These are phyloP conservation scores for Drosophila mimetica DNA, from an alignment of 2,888 invertebrate genomes.

Conservation along the genomic window DNA sequence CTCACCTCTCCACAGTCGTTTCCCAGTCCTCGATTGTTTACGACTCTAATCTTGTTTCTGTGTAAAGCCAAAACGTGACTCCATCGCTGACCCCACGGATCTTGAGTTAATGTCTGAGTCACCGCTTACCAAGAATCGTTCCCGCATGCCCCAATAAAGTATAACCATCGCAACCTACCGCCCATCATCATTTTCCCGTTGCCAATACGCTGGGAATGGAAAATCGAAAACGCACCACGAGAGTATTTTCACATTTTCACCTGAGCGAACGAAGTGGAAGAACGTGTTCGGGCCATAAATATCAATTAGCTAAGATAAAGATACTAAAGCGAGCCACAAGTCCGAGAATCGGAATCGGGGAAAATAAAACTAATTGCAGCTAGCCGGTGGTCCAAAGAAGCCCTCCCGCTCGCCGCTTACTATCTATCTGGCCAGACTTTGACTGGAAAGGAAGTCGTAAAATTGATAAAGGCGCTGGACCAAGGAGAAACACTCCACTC, in stretches of 20 bases:
- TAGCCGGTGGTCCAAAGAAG: slow-evolving; percentile 39
- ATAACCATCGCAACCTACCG: slow-evolving; percentile 23
- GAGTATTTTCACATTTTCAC: slow-evolving; percentile 42
- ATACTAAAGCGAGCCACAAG: slow-evolving; percentile 45
- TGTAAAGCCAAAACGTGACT: slow-evolving; percentile 41
- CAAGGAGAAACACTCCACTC: slow-evolving; percentile 46
- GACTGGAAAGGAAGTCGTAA: slow-evolving; percentile 71
- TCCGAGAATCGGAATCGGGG: slow-evolving; percentile 25
- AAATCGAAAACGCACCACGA: slow-evolving; percentile 10
- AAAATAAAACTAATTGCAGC: slow-evolving; percentile 68
- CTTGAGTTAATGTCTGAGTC: slow-evolving; percentile 33
- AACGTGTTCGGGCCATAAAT: slow-evolving; percentile 72
- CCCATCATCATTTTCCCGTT: slow-evolving; percentile 29
- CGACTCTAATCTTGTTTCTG: slow-evolving; percentile 42
- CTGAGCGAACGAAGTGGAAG: slow-evolving; percentile 21
- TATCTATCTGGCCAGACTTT: slow-evolving; percentile 28
- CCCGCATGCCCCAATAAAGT: slow-evolving; percentile 35
- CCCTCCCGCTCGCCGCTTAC: neutral
- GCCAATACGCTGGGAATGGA: slow-evolving; percentile 16
- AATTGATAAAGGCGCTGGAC: slow-evolving; percentile 64
- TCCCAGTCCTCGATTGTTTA: slow-evolving; percentile 35
- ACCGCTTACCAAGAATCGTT: slow-evolving; percentile 16
- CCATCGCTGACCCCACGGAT: slow-evolving; percentile 30
- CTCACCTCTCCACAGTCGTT: slow-evolving; percentile 11
- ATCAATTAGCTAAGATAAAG: slow-evolving; percentile 70